Evolutionary conservation across 1,140 invertebrate species (phyloP), one percentile per base, ranked within the genome.

Genomic region (Danaus melanippus): DNA sequence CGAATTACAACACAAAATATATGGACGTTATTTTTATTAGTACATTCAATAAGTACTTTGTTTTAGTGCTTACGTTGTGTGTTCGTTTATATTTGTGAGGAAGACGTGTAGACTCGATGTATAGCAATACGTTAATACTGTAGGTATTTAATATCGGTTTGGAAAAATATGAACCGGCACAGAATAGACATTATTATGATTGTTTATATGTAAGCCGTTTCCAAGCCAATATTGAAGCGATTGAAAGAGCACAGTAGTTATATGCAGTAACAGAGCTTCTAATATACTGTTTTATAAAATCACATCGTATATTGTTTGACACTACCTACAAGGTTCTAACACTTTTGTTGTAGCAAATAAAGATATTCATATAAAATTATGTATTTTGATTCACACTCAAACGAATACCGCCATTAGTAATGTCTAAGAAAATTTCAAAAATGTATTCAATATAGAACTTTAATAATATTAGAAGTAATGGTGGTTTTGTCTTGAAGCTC

Each of bases 301-400:
- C 74, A 75, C 63, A 56, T 56, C 50, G 51, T 69, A 71, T 69
- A 65, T 61, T 67, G 71, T 78, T 81, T 79, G 6, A 72, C 46
- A 32, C 67, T 65, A 69, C 60, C 66, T 58, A 56, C 60, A 69
- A 62, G 62, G 64, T 53, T 72, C 69, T 79, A 70, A 81, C 66
- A 75, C 21, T 82, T 81, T 79, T 76, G 79, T 85, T 85, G 79
- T 85, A 85, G 82, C 78, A 79, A 81, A 75, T 81, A 85, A 81
- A 84, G 68, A 67, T 62, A 71, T 85, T 85, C 71, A 58, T 83
- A 81, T 67, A 81, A 74, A 73, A 74, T 59, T 12, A 45, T 53
- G 47, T 43, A 15, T 68, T 74, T 72, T 59, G 58, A 64, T 67
- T 69, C 21, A 42, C 21, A 12, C 39, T 42, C n/a, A n/a, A n/a